Percentiles rank a stretch among this genome's conserved stretches.
Evolutionary conservation across 1,140 invertebrate genomes (phyloP).

Genomic region (Drosophila virilis): DNA sequence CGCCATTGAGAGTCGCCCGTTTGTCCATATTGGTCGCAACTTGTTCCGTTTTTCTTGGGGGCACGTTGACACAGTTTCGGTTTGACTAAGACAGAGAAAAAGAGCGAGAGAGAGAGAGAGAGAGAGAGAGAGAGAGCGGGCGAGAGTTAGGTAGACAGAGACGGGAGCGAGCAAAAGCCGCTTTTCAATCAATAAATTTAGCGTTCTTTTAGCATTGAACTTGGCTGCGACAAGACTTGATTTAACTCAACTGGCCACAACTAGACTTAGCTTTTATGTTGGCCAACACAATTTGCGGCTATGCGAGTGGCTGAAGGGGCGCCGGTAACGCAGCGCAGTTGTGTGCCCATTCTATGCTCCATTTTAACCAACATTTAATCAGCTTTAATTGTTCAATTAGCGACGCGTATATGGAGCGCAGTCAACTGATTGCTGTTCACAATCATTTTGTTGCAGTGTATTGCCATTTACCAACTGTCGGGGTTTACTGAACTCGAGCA

Average conservation of each 20-base stretch:
- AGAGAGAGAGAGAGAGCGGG: constrained; percentile 4
- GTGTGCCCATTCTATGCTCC: constrained; percentile 56
- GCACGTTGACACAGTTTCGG: constrained; percentile 74
- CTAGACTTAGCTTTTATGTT: constrained; percentile 32
- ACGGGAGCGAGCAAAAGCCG: background rate
- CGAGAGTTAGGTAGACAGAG: background rate
- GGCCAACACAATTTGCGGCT: constrained; percentile 39
- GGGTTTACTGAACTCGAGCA: constrained; percentile 53
- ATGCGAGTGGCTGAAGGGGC: constrained; percentile 50
- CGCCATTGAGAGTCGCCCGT: constrained; percentile 60
- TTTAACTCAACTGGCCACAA: constrained; percentile 9
- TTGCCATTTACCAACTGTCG: background rate
- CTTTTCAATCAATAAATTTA: constrained; percentile 68
- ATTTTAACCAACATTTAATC: constrained; percentile 49
- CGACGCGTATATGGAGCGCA: constrained; percentile 38
- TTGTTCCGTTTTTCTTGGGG: constrained; percentile 66
- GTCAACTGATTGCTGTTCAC: background rate
- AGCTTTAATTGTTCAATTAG: constrained; percentile 73
- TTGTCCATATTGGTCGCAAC: constrained; percentile 73
- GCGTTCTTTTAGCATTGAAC: constrained; percentile 43
- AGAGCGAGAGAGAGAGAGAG: constrained; percentile 1
- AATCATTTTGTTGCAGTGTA: constrained; percentile 11
- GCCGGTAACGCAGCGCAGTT: background rate
- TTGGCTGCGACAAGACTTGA: constrained; percentile 14
- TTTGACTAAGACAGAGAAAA: constrained; percentile 1